Evolutionary conservation across 2,113 vertebrate species (phyloP).

Genomic region (Bostrychus sinensis): DNA sequence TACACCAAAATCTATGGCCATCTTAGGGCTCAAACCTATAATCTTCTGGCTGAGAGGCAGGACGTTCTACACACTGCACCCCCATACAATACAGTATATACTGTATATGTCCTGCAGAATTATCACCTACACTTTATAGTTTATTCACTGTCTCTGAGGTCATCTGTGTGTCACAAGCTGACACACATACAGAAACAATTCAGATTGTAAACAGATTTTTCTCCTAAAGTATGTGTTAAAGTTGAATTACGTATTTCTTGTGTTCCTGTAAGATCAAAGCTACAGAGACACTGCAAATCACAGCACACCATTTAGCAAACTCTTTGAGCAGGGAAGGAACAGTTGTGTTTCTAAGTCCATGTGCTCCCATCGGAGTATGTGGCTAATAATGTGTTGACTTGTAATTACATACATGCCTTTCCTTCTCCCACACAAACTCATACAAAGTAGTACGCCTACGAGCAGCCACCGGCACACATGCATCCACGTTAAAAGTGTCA

Average conservation of each 20-base stretch:
- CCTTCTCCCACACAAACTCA: constrained; percentile 31
- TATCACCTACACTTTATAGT: not conserved
- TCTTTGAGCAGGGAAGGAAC: constrained; percentile 30
- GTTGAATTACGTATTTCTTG: constrained; percentile 1
- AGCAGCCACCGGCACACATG: constrained; percentile 42
- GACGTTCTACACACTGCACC: not conserved
- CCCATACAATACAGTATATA: not conserved
- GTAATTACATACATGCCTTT: constrained; percentile 39
- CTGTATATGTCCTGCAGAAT: too few relatives aligned
- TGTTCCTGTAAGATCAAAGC: constrained; percentile 50
- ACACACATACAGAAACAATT: constrained; percentile 23
- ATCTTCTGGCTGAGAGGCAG: too few relatives aligned
- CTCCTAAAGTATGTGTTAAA: constrained; percentile 19
- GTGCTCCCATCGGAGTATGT: constrained; percentile 42
- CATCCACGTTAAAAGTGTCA: constrained; percentile 47
- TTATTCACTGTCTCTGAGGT: constrained; percentile 20
- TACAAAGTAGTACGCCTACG: constrained; percentile 47
- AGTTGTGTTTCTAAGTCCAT: constrained; percentile 27
- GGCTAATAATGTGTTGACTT: constrained; percentile 15
- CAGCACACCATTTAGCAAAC: constrained; percentile 48
- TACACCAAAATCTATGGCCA: too few relatives aligned
- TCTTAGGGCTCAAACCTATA: too few relatives aligned
- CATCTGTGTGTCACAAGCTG: constrained; percentile 43
- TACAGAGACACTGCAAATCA: constrained; percentile 44
- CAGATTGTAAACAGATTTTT: constrained; percentile 10